Conservation (phyloP, 53 echinoderm and acorn worm species). For the Temnopleurus reevesii region DNA sequence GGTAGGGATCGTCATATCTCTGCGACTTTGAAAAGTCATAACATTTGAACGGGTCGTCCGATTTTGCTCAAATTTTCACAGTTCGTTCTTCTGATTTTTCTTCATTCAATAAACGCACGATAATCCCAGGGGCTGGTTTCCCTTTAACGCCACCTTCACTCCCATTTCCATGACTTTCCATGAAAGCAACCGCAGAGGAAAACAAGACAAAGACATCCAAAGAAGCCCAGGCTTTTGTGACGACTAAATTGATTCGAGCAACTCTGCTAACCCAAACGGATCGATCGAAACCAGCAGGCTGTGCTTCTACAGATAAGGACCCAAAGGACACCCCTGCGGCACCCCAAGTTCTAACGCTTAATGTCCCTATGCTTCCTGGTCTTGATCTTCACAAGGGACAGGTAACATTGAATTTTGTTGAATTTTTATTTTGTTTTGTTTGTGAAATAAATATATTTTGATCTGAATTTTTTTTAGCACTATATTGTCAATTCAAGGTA, state of each 20-base stretch:
- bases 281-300: background rate
- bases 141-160: too few species aligned
- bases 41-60: too few species aligned
- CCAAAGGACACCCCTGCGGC: slow-evolving; percentile 4
- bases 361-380: slow-evolving; percentile 27
- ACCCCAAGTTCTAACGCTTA: slow-evolving; percentile 28
- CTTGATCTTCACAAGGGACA: slow-evolving; percentile 42
- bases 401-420: background rate
- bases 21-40: too few species aligned
- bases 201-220: background rate
- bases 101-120: too few species aligned
- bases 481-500: background rate
- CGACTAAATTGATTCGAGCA: slow-evolving; percentile 26
- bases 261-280: slow-evolving; percentile 17
- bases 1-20: too few species aligned
- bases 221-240: background rate
- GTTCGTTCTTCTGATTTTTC: too few species aligned
- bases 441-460: background rate
- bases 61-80: too few species aligned
- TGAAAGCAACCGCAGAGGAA: background rate
- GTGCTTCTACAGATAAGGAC: background rate
- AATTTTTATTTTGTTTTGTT: too few species aligned
- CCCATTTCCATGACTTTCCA: too few species aligned
- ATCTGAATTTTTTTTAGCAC: background rate
- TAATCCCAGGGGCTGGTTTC: too few species aligned